These are phyloP conservation scores for Erebia epiphron DNA, from an alignment of 2,888 invertebrate species.

Conservation along the genomic window DNA sequence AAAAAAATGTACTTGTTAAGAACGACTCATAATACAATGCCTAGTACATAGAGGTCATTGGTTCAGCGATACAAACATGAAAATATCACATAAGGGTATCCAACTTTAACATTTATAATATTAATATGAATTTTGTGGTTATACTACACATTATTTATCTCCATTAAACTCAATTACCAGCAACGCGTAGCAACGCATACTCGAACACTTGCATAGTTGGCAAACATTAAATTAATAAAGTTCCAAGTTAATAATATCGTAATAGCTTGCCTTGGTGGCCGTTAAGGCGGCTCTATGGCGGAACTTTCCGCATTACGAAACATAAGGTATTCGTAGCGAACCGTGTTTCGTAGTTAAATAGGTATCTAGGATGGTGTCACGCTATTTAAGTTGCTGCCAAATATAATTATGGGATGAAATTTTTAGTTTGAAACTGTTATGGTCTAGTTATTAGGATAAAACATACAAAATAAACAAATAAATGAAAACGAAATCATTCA, in stretches of 20 bases:
- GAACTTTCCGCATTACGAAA: constrained; percentile 72
- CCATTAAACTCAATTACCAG: constrained; percentile 23
- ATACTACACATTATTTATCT: constrained; percentile 3
- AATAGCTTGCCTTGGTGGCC: constrained; percentile 55
- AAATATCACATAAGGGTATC: not conserved
- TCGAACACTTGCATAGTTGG: constrained; percentile 33
- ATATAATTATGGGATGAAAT: not conserved
- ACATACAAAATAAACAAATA: too few relatives aligned
- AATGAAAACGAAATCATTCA: too few relatives aligned
- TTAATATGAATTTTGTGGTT: too few relatives aligned
- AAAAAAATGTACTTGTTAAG: too few relatives aligned
- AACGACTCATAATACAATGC: too few relatives aligned
- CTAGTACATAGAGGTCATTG: too few relatives aligned
- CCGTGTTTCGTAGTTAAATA: constrained; percentile 34
- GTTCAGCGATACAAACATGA: too few relatives aligned
- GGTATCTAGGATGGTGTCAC: constrained; percentile 29
- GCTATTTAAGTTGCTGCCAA: constrained; percentile 13
- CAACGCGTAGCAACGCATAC: constrained; percentile 23
- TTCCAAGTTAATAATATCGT: constrained; percentile 67
- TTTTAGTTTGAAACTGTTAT: too few relatives aligned
- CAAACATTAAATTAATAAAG: constrained; percentile 52
- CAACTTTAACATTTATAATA: too few relatives aligned
- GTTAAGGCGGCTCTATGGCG: constrained; percentile 64
- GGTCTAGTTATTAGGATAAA: too few relatives aligned
- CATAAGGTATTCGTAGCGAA: constrained; percentile 57